These are phyloP conservation scores for Ophion slaviceki DNA, from an alignment of 2,888 invertebrate genomes.

Conservation along the genomic window DNA sequence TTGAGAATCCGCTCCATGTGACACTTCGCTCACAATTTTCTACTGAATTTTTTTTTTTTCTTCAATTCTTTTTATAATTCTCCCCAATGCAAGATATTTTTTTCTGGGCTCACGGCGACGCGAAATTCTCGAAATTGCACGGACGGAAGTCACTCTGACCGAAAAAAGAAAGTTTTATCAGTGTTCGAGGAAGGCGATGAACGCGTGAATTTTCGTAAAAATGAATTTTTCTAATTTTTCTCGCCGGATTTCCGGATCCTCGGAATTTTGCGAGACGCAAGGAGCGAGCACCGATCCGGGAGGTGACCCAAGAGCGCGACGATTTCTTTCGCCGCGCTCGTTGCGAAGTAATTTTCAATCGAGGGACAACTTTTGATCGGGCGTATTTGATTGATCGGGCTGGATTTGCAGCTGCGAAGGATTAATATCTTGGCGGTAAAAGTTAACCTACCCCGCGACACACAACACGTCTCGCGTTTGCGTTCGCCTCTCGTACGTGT, in stretches of 20 bases:
- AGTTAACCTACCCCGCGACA: constrained; percentile 48
- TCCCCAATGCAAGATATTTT: too few relatives aligned
- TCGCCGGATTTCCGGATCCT: not conserved
- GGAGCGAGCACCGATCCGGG: not conserved
- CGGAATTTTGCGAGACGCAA: not conserved
- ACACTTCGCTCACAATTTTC: not conserved
- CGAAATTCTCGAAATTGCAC: not conserved
- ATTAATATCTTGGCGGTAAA: constrained; percentile 3
- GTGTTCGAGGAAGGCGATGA: not conserved
- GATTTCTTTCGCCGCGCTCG: not conserved
- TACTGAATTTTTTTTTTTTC: not conserved
- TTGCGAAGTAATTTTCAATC: not conserved
- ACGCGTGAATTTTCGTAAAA: not conserved
- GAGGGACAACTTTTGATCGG: not conserved
- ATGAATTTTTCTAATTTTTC: not conserved
- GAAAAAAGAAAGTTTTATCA: not conserved
- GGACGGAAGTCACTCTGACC: not conserved
- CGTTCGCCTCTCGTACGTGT: not conserved
- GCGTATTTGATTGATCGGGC: not conserved
- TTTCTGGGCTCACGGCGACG: not conserved
- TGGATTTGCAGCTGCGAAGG: not conserved
- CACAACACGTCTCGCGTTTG: constrained; percentile 33
- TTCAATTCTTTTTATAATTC: too few relatives aligned
- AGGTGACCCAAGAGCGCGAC: not conserved
- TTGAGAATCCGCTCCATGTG: not conserved